Conservation (phyloP, 1,140 invertebrate genomes). For the Bombyx mori region DNA sequence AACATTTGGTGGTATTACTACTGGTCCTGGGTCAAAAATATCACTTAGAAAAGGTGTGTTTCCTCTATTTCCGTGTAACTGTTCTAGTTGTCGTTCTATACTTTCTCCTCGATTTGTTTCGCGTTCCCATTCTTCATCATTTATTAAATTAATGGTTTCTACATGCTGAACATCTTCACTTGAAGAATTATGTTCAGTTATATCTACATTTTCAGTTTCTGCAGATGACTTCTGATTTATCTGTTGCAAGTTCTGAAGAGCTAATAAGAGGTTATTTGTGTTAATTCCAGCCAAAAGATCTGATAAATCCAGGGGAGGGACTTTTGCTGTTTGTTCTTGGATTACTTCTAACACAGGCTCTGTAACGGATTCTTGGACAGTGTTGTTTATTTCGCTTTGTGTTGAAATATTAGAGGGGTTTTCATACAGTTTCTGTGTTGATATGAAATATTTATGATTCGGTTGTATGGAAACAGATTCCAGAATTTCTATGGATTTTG, state of each 20-base stretch:
- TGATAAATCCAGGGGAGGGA: conserved; percentile 33
- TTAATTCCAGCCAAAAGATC: conserved; percentile 52
- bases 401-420: background rate
- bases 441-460: background rate
- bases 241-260: conserved; percentile 57
- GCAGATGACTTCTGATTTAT: conserved; percentile 20
- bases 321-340: conserved; percentile 9
- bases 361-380: conserved; percentile 6
- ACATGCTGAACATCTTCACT: conserved; percentile 17
- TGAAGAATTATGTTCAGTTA: conserved; percentile 10
- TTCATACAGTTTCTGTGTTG: background rate
- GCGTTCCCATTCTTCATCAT: conserved; percentile 63
- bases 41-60: conserved; percentile 66
- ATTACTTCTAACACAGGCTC: conserved; percentile 4
- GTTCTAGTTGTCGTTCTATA: conserved; percentile 50
- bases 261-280: conserved; percentile 47
- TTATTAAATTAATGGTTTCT: conserved; percentile 62
- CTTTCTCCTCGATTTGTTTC: conserved; percentile 54
- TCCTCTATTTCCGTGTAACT: conserved; percentile 42
- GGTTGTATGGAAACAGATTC: conserved; percentile 28
- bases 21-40: conserved; percentile 66
- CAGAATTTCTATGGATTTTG: conserved; percentile 44
- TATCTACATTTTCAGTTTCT: conserved; percentile 13
- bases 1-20: conserved; percentile 34
- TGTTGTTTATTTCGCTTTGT: conserved; percentile 4